Base-by-base conservation (phyloP, 2,888 invertebrate species). In the Anarsia innoxiella region DNA sequence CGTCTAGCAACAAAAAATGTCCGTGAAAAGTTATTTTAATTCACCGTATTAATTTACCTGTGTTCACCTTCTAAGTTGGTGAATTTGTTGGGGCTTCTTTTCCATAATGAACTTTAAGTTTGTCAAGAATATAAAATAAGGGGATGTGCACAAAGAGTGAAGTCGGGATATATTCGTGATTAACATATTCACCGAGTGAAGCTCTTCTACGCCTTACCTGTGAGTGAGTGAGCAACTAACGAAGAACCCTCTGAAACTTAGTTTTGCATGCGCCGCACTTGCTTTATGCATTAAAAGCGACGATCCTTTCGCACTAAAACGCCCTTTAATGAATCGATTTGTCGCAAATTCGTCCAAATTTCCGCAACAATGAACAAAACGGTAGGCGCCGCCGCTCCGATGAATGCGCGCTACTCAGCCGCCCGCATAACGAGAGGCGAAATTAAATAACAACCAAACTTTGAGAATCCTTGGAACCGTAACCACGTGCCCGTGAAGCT, bases 371-470 rank as follows among this genome's bases (percentile, higher is more conserved):
- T 71, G 72, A 72, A 51, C 62, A 48, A 54, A 63, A 61, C 66
- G 61, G 56, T 58, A 63, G 65, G 61, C 68, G 65, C 59, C 67
- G 66, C 8, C 25, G 25, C 25, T 66, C 68, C 66, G 58, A 60
- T 64, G 68, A 59, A 63, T 61, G 59, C 59, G 67, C 61, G 62
- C 62, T 66, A 66, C 63, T 63, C 64, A 62, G 56, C 62, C 61
- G 62, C 72, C 74, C 74, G 75, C 70, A 74, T 74, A 67, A 69
- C 71, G 68, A 73, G 70, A 74, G 73, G 67, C 70, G 70, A 72
- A 82, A 79, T 82, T 77, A 78, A 82, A 82, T 79, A 80, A 73
- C 69, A 76, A 68, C 65, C 55, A 71, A 77, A 75, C 69, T 76
- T 74, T 58, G 66, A 60, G 59, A 61, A 62, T 59, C 59, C 51